Percentiles rank a stretch among this genome's conserved stretches.
These are phyloP conservation scores for Chironomus riparius DNA, from an alignment of 2,888 invertebrate species.

Conservation along the genomic window DNA sequence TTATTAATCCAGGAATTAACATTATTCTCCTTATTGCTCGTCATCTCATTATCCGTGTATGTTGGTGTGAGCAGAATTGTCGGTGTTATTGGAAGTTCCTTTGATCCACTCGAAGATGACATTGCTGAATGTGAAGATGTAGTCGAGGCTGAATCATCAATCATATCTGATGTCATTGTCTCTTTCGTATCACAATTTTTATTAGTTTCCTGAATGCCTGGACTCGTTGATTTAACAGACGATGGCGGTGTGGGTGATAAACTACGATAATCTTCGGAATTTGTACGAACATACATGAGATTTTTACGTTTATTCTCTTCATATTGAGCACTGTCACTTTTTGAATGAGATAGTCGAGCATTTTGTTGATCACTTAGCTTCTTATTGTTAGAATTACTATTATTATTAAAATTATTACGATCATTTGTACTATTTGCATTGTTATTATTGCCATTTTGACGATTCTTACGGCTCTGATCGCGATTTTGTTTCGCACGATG, in stretches of 20 bases:
- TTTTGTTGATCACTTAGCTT: background rate
- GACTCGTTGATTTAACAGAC: background rate
- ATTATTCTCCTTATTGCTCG: background rate
- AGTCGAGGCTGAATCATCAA: background rate
- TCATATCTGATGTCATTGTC: background rate
- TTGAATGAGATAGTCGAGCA: background rate
- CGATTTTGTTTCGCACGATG: background rate
- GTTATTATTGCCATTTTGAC: background rate
- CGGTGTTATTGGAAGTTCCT: background rate
- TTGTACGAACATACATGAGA: background rate
- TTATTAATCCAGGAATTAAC: slow-evolving; percentile 14
- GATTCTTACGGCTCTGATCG: background rate
- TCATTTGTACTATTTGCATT: background rate
- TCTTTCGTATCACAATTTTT: background rate
- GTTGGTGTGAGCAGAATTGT: background rate
- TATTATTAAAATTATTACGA: background rate
- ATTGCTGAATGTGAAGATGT: background rate
- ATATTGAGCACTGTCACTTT: background rate
- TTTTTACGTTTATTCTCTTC: background rate
- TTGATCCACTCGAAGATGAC: background rate
- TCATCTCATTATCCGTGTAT: background rate
- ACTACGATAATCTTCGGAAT: background rate
- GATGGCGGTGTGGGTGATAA: slow-evolving; percentile 11
- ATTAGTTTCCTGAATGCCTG: background rate
- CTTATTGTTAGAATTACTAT: background rate